Base-by-base conservation (phyloP, 1,140 invertebrate species). In the Diachasma alloeum region DNA sequence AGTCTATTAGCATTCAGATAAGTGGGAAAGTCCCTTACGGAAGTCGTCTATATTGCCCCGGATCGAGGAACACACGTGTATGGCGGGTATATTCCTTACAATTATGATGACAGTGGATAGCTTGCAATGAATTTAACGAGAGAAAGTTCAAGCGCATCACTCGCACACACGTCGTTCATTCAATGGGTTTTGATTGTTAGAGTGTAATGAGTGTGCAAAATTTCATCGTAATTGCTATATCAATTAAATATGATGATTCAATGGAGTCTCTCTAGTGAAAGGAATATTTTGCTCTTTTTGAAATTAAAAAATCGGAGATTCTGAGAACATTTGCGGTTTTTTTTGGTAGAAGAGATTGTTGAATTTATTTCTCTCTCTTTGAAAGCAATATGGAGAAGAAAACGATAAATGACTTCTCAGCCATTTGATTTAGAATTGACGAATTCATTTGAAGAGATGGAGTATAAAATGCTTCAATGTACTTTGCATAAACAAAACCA, bases 141-240 rank as follows among this genome's bases (percentile, higher is more conserved):
- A 68, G 66, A 68, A 68, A 68, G 66, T 68, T 68, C 66, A 68
- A 68, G 66, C 66, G 36, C 36, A 68, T 68, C 66, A 68, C 36
- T 15, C 31, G 48, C 48, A 15, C 48, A 53, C 48, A 53, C 48
- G 48, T 53, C 48, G 6, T 17, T 68, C 8, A 39, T 37, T 15
- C 31, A 68, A 6, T 10, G 19, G 24, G 3, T 13, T 63, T 15
- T 63, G 59, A 24, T 63, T 63, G 59, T 63, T 63, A 63, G 24
- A 63, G 59, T 24, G 59, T 26, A 63, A 63, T 26, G 59, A 63
- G 36, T 68, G 31, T 37, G 31, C 66, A 39, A 36, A 68, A 19
- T 37, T 68, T 37, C 66, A 4, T n/a, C 17, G 36, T 31, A 37
- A 37, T 68, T 39, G 36, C 6, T 53, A 17, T n/a, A 53, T 53